Base-by-base conservation (phyloP, 1,140 invertebrate species). In the Microplitis demolitor region DNA sequence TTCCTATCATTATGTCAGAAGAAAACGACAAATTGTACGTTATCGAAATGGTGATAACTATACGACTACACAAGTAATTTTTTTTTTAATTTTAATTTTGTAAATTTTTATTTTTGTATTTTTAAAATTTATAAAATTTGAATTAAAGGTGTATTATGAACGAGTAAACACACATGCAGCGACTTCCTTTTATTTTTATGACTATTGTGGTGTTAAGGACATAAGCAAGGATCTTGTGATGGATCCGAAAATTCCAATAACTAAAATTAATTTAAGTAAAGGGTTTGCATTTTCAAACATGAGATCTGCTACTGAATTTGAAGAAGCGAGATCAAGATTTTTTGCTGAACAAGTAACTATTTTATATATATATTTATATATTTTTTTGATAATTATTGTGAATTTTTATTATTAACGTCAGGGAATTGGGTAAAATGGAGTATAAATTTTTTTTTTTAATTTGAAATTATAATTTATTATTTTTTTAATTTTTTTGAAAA, bases 21-120 rank as follows among this genome's bases (percentile, higher is more conserved):
- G 94, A 72, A 94, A 94, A 78, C 86, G 93, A 50, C 91, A 93
- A 81, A 90, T 92, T 76, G 93, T 91, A 58, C 89, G 94, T 62
- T 95, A 95, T 80, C 88, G 93, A 61, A 95, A 95, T 85, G 94
- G 94, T 4, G 93, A 94, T 82, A 92, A 93, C 60, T 94, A 94
- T 79, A 94, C 93, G 1, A 93, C 92, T 9, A 94, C 93, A 53
- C 93, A 95, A 89, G 93, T 95, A 85, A 83, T 79, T 62, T 64
- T 54, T 16, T 24, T 58, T 58, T 31, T 0, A 9, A 45, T 45
- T 45, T 3, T 54, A n/a, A 73, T 72, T 61, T 35, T 67, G 60
- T 45, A 45, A 14, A 60, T 61, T 62, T 62, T 24, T 72, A 53
- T 74, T 68, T 68, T 53, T 77, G 45, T 53, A 66, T 24, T 24